These are phyloP conservation scores for Tortrix viridana DNA, from an alignment of 2,888 invertebrate genomes.

Conservation along the genomic window DNA sequence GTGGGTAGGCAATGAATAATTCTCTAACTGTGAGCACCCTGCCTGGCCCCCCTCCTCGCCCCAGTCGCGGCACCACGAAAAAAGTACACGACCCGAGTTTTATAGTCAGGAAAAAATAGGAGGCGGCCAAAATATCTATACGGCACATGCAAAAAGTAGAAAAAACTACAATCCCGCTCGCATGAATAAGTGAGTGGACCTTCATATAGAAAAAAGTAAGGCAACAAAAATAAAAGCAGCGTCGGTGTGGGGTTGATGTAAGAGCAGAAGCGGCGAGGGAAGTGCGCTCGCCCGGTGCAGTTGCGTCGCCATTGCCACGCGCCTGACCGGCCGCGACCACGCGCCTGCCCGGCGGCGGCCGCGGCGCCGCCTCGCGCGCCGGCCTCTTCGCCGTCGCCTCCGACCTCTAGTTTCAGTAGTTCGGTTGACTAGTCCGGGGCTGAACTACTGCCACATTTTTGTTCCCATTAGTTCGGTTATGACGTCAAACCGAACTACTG, in stretches of 20 bases:
- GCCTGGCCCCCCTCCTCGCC: slow-evolving; percentile 51
- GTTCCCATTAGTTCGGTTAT: too few relatives aligned
- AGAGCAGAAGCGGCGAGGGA: slow-evolving; percentile 30
- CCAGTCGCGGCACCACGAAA: slow-evolving; percentile 73
- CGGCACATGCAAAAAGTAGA: slow-evolving; percentile 73
- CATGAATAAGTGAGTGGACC: slow-evolving; percentile 82
- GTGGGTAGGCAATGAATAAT: slow-evolving; percentile 84
- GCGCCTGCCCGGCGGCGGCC: too few relatives aligned
- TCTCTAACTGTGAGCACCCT: slow-evolving; percentile 82
- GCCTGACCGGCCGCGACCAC: slow-evolving; percentile 5
- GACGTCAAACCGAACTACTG: too few relatives aligned
- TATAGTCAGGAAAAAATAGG: slow-evolving; percentile 81
- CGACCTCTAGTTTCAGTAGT: too few relatives aligned
- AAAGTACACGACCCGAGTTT: slow-evolving; percentile 81
- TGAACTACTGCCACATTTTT: too few relatives aligned
- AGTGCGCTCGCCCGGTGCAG: slow-evolving; percentile 14
- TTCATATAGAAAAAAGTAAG: slow-evolving; percentile 77
- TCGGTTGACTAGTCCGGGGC: too few relatives aligned
- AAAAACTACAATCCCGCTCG: slow-evolving; percentile 80
- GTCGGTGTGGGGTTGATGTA: slow-evolving; percentile 32
- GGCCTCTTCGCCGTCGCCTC: too few relatives aligned
- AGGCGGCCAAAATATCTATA: slow-evolving; percentile 82
- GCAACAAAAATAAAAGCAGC: slow-evolving; percentile 57
- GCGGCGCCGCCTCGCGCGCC: too few relatives aligned
- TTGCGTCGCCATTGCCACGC: slow-evolving; percentile 25